Percentiles rank a stretch among this genome's conserved stretches.
These are phyloP conservation scores for Aplidium turbinatum DNA, from an alignment of 23 tunicate species.

Conservation along the genomic window DNA sequence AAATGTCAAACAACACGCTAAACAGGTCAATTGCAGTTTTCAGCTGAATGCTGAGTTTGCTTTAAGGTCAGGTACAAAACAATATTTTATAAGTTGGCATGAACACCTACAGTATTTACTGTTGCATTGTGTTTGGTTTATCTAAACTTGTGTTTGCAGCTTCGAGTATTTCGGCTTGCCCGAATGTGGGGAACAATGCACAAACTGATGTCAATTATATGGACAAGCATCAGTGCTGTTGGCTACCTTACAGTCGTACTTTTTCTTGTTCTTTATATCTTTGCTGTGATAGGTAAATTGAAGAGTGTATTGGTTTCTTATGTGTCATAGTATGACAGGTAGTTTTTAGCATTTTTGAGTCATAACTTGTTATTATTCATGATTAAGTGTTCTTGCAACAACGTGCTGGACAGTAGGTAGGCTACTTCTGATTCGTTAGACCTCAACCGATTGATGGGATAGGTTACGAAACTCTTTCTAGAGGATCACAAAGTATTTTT, in stretches of 20 bases:
- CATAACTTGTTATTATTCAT: no score
- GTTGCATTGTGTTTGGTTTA: no score
- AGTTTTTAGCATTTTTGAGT: no score
- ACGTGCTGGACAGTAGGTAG: no score
- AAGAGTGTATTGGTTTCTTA: no score
- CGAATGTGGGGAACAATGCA: constrained; percentile 94
- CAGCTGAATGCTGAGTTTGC: neutral
- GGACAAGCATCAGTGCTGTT: constrained; percentile 77
- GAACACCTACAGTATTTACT: no score
- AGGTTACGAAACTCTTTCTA: neutral
- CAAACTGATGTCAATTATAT: constrained; percentile 82
- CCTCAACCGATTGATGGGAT: neutral
- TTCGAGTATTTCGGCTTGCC: constrained; percentile 92
- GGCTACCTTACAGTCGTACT: constrained; percentile 84
- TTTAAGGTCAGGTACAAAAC: neutral
- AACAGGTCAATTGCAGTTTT: no score
- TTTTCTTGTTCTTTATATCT: constrained; percentile 87
- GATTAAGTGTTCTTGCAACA: no score
- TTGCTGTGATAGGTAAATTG: constrained; percentile 92
- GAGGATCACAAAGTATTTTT: no score
- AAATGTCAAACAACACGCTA: no score
- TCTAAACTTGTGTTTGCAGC: constrained; percentile 33
- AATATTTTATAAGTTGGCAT: neutral
- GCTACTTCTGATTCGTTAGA: no score
- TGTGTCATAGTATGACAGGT: no score